phyloP scores from a whole-genome alignment of 1,140 invertebrate genomes.

The Lepidurus packardi region DNA sequence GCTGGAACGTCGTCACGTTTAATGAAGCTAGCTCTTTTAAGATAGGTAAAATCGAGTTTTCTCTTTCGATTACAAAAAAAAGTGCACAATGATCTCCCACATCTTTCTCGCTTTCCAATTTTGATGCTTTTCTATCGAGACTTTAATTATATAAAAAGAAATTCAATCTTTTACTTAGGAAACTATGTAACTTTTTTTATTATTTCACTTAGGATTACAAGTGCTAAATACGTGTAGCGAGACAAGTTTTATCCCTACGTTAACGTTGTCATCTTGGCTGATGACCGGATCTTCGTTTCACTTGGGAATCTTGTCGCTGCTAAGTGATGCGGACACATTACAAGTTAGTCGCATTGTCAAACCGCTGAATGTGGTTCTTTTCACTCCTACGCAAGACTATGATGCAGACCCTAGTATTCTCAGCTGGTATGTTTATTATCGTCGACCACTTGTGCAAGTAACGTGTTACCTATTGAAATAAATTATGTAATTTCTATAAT shows the following conservation, averaged over 20 bases:
- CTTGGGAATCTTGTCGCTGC: background rate
- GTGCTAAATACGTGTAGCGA: background rate
- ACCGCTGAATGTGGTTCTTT: background rate
- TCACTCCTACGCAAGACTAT: constrained; percentile 10
- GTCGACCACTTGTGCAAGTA: constrained; percentile 6
- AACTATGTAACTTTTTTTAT: too few species aligned
- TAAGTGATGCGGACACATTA: background rate
- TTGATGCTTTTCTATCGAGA: background rate
- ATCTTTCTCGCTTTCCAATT: background rate
- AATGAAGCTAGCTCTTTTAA: background rate
- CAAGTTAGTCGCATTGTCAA: background rate
- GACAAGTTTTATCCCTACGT: background rate
- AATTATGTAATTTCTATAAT: too few species aligned
- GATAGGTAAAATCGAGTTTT: background rate
- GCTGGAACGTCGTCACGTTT: constrained; percentile 4
- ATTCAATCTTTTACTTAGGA: too few species aligned
- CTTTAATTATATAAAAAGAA: background rate
- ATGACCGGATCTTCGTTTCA: background rate
- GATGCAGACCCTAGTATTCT: background rate
- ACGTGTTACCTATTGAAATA: background rate
- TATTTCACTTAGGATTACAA: background rate
- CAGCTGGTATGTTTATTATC: constrained; percentile 5
- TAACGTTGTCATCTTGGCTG: background rate
- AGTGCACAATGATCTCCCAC: too few species aligned
- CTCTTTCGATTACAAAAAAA: background rate